Conservation (phyloP, 2,113 vertebrate species). For the Mesembrinibis cayennensis region DNA sequence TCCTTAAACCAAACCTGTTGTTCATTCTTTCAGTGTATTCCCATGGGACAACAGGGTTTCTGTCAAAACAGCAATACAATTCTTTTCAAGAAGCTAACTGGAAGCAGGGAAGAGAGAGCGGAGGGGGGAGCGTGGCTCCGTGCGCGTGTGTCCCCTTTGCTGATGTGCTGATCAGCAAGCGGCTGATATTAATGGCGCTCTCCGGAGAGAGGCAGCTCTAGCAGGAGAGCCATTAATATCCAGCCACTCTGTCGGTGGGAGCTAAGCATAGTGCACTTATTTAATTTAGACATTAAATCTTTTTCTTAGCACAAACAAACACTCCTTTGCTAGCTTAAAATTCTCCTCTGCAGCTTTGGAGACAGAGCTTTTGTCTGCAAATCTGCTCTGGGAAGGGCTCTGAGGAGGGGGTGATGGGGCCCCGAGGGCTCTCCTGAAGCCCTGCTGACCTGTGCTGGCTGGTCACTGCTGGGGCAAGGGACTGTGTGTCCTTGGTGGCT, state of each 20-base stretch:
- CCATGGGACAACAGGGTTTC: neutral
- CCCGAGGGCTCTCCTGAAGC: neutral
- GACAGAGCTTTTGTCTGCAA: neutral
- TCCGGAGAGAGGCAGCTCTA: neutral
- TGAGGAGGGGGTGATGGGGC: neutral
- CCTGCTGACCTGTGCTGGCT: accelerated
- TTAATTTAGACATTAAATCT: constrained; percentile 31
- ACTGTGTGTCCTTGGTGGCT: neutral
- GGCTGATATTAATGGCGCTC: neutral
- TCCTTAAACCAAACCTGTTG: neutral
- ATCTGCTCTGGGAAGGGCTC: neutral
- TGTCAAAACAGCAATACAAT: neutral
- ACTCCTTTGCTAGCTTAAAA: neutral
- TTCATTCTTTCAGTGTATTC: neutral
- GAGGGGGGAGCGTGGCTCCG: accelerated
- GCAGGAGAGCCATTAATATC: neutral
- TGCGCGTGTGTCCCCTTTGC: neutral
- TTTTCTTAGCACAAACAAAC: neutral
- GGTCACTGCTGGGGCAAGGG: neutral
- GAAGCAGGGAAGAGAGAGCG: neutral
- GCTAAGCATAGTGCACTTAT: neutral
- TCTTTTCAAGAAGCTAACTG: neutral
- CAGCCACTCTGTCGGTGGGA: neutral
- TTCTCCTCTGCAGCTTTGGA: neutral
- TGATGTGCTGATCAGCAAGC: neutral